These are phyloP conservation scores for Parochlus steinenii DNA, from an alignment of 2,888 invertebrate species.

Conservation along the genomic window DNA sequence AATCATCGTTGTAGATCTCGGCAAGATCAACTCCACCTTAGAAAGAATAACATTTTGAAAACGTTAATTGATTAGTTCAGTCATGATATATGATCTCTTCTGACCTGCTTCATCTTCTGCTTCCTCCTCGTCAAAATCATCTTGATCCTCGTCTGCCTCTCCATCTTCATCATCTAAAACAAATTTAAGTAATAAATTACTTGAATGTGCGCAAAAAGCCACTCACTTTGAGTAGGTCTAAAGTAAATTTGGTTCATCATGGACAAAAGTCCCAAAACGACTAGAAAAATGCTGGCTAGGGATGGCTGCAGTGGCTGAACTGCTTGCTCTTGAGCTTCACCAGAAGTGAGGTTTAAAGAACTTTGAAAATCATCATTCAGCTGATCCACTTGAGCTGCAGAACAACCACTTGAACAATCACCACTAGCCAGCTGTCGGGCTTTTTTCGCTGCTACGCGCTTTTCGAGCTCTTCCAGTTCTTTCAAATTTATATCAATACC, in stretches of 20 bases:
- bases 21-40: constrained; percentile 15
- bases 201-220: constrained; percentile 12
- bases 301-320: constrained; percentile 1
- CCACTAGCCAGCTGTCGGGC: not conserved
- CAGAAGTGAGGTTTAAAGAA: constrained; percentile 15
- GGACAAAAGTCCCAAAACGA: constrained; percentile 11
- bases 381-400: constrained; percentile 20
- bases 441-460: constrained; percentile 18
- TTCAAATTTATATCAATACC: constrained; percentile 32
- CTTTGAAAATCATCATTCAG: constrained; percentile 29
- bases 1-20: constrained; percentile 34
- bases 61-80: constrained; percentile 3
- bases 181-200: constrained; percentile 13
- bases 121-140: constrained; percentile 31
- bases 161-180: constrained; percentile 36
- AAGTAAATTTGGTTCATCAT: constrained; percentile 11
- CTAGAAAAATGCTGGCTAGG: constrained; percentile 7
- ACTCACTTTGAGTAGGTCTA: constrained; percentile 16
- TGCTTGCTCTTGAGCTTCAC: not conserved
- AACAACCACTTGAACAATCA: not conserved
- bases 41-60: constrained; percentile 3
- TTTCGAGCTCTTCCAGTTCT: constrained; percentile 28
- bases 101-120: constrained; percentile 25
- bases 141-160: constrained; percentile 44
- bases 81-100: constrained; percentile 18